These are phyloP conservation scores for Corythornis vintsioides DNA, from an alignment of 2,113 vertebrate species.

Conservation along the genomic window DNA sequence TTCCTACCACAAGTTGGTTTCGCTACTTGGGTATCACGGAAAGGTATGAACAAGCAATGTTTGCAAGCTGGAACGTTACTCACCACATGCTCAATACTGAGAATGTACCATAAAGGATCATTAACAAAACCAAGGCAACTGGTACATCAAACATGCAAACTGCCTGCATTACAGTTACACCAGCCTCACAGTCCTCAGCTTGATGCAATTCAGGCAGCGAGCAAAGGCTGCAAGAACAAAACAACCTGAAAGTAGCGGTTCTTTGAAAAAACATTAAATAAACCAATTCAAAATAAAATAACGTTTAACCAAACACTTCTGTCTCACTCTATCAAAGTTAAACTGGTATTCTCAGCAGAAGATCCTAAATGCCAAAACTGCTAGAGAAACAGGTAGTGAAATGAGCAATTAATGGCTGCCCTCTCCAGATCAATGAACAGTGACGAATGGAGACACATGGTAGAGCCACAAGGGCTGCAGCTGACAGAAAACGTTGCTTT, in stretches of 20 bases:
- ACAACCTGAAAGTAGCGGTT: neutral
- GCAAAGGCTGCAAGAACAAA: neutral
- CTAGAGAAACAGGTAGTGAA: neutral
- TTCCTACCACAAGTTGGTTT: neutral
- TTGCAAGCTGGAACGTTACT: neutral
- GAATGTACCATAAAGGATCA: neutral
- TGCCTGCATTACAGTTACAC: neutral
- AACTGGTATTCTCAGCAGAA: neutral
- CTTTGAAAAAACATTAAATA: neutral
- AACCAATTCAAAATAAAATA: neutral
- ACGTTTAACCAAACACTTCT: neutral
- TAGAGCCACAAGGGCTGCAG: neutral
- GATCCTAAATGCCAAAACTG: neutral
- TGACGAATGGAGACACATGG: neutral
- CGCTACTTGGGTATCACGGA: neutral
- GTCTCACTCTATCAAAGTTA: neutral
- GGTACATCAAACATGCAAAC: fast-evolving
- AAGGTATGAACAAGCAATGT: neutral
- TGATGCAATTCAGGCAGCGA: neutral
- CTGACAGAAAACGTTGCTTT: neutral
- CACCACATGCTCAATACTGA: neutral
- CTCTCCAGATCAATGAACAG: neutral
- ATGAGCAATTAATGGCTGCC: neutral
- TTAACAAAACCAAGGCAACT: neutral
- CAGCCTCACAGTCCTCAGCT: neutral